Percentiles rank a stretch among this genome's conserved stretches.
These are phyloP conservation scores for Formica exsecta DNA, from an alignment of 1,140 invertebrate genomes.

Conservation along the genomic window DNA sequence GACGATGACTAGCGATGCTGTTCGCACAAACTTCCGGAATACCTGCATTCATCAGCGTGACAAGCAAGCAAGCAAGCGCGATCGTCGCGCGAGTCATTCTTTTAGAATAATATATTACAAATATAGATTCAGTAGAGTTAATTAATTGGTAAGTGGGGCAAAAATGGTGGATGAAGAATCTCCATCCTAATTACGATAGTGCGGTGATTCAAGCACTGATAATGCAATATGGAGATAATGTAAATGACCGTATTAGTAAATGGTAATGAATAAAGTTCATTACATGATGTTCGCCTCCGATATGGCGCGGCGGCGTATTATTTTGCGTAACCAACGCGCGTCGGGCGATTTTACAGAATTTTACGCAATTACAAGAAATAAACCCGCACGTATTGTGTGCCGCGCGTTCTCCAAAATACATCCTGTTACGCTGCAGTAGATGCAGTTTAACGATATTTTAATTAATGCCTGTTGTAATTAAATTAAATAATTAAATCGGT, in stretches of 20 bases:
- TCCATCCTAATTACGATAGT: background rate
- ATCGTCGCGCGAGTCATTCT: slow-evolving; percentile 80
- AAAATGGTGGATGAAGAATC: background rate
- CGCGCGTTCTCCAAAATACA: slow-evolving; percentile 17
- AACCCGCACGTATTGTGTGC: background rate
- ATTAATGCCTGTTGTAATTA: slow-evolving; percentile 60
- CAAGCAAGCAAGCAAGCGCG: slow-evolving; percentile 45
- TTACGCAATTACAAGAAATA: slow-evolving; percentile 53
- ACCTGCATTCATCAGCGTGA: slow-evolving; percentile 69
- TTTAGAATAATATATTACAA: slow-evolving; percentile 23
- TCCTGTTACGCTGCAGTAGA: slow-evolving; percentile 2
- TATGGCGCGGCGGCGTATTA: background rate
- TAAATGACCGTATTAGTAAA: slow-evolving; percentile 44
- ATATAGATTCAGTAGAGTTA: background rate
- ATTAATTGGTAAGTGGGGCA: background rate
- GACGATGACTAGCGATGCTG: slow-evolving; percentile 51
- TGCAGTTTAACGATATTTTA: slow-evolving; percentile 62
- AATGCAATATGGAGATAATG: background rate
- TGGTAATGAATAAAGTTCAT: slow-evolving; percentile 41
- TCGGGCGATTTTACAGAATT: slow-evolving; percentile 43
- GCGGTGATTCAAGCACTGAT: background rate
- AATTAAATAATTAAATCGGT: slow-evolving; percentile 61
- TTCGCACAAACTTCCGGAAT: slow-evolving; percentile 62
- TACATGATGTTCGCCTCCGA: background rate
- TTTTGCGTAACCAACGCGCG: slow-evolving; percentile 27